phyloP scores from a whole-genome alignment of 2,888 invertebrate species.

The Harpagoxenus sublaevis region DNA sequence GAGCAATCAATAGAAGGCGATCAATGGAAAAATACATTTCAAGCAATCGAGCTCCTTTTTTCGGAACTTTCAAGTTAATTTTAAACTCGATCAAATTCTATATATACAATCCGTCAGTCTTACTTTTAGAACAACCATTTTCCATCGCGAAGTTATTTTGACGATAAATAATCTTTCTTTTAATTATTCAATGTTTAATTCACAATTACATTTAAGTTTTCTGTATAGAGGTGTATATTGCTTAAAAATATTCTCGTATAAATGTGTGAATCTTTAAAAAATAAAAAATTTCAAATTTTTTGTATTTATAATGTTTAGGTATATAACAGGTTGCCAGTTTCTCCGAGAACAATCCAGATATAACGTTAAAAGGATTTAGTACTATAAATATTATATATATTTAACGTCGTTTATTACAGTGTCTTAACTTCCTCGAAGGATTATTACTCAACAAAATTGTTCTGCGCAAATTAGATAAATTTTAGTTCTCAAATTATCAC shows the following conservation, averaged over 20 bases:
- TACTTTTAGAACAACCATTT: background rate
- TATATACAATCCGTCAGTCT: background rate
- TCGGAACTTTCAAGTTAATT: background rate
- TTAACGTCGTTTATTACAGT: background rate
- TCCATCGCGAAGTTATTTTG: background rate
- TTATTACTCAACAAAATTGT: background rate
- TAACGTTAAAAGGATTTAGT: background rate
- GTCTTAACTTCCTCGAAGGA: background rate
- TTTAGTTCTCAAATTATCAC: background rate
- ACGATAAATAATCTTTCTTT: background rate
- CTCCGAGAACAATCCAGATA: background rate
- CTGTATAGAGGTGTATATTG: background rate
- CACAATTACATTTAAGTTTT: background rate
- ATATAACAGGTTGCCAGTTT: background rate
- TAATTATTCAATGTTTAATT: background rate
- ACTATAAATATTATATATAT: background rate
- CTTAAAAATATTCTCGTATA: background rate
- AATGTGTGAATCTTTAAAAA: background rate
- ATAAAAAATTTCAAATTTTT: background rate
- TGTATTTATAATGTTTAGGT: background rate
- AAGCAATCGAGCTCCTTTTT: background rate
- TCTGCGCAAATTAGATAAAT: no score
- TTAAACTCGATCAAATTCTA: slow-evolving; percentile 5
- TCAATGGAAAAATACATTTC: slow-evolving; percentile 3
- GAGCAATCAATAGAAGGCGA: slow-evolving; percentile 35